Conservation (phyloP, 2,888 invertebrate species). For the Andrena dorsata region DNA sequence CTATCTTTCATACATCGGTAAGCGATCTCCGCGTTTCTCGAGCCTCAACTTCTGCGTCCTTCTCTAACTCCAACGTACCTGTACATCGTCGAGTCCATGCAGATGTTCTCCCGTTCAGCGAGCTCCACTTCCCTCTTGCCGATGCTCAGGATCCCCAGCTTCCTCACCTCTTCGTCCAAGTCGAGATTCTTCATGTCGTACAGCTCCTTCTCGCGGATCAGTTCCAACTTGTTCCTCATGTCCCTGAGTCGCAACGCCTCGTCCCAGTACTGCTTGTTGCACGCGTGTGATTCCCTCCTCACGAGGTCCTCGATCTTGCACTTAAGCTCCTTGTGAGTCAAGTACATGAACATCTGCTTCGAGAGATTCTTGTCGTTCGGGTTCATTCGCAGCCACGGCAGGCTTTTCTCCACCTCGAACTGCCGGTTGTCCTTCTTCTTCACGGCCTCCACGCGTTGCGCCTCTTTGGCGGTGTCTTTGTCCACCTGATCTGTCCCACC, state of each 20-base stretch:
- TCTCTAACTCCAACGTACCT: slow-evolving; percentile 68
- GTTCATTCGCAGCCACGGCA: slow-evolving; percentile 73
- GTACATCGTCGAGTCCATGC: slow-evolving; percentile 76
- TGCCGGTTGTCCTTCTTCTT: slow-evolving; percentile 60
- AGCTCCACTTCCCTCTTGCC: slow-evolving; percentile 72
- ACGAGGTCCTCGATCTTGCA: slow-evolving; percentile 77
- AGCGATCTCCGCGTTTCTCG: no score
- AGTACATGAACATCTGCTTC: slow-evolving; percentile 77
- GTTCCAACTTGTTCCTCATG: slow-evolving; percentile 80
- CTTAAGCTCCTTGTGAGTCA: slow-evolving; percentile 78
- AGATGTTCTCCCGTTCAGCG: slow-evolving; percentile 70
- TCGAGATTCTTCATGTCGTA: slow-evolving; percentile 74
- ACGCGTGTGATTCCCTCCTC: slow-evolving; percentile 76
- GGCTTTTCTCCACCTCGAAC: slow-evolving; percentile 70
- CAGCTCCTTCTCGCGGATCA: slow-evolving; percentile 77
- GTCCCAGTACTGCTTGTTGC: slow-evolving; percentile 78
- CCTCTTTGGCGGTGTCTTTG: not conserved
- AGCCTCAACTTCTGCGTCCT: no score
- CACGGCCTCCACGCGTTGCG: not conserved
- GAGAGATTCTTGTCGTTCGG: slow-evolving; percentile 74
- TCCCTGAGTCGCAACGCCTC: slow-evolving; percentile 81
- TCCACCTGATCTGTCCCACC: not conserved
- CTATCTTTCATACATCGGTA: not conserved
- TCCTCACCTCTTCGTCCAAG: slow-evolving; percentile 73
- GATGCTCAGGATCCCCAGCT: slow-evolving; percentile 73